Percentiles rank a stretch among this genome's conserved stretches.
These are phyloP conservation scores for Ferrisia virgata DNA, from an alignment of 2,888 invertebrate species.

Conservation along the genomic window DNA sequence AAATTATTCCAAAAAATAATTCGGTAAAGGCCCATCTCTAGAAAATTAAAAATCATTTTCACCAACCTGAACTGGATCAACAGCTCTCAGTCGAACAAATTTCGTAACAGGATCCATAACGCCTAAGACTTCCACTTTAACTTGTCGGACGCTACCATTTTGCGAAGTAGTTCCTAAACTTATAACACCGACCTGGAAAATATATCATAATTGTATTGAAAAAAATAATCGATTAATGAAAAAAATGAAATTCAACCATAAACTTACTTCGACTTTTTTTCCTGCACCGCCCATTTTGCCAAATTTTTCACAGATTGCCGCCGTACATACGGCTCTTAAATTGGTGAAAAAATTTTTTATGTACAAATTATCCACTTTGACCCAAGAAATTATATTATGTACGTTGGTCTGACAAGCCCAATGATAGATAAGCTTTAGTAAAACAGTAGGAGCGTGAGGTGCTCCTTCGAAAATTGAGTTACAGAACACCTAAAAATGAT, in stretches of 20 bases:
- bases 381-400: constrained; percentile 85
- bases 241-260: background rate
- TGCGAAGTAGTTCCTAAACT: constrained; percentile 83
- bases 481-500: constrained; percentile 63
- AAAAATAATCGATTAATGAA: background rate
- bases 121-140: constrained; percentile 84
- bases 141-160: constrained; percentile 67
- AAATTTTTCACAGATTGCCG: constrained; percentile 75
- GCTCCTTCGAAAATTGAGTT: constrained; percentile 84
- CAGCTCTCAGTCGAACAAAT: constrained; percentile 72
- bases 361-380: constrained; percentile 66
- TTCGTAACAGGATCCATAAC: constrained; percentile 73
- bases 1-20: background rate
- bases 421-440: constrained; percentile 81
- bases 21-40: too few relatives aligned
- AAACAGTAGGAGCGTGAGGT: constrained; percentile 76
- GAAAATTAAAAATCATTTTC: background rate
- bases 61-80: constrained; percentile 64
- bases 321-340: constrained; percentile 73
- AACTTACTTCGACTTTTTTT: constrained; percentile 64
- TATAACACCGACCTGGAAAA: constrained; percentile 68
- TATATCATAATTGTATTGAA: background rate
- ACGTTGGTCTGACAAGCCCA: constrained; percentile 90
- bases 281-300: constrained; percentile 69
- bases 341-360: constrained; percentile 67